Base-by-base conservation (phyloP, 2,888 invertebrate genomes). In the Chymomyza procnemis region DNA sequence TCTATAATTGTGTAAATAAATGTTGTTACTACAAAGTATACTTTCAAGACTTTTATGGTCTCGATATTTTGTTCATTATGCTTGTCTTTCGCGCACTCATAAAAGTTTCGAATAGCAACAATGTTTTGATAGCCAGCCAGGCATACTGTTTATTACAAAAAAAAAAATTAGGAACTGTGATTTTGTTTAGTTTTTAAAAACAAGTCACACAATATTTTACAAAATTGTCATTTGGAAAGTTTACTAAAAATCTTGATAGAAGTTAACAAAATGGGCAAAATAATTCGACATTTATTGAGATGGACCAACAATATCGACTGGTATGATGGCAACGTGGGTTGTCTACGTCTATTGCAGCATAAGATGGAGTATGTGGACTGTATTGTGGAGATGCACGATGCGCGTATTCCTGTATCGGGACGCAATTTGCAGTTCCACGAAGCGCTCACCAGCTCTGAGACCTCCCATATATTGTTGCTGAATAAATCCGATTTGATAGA, bases 311-410 rank as follows among this genome's bases (percentile, higher is more conserved):
- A 93, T 4, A 91, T 97, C 3, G 93, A 93, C 64, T 97, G 97
- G 97, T 97, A 96, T 91, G 97, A 97, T 1, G 97, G 97, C 1
- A 94, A 93, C 69, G 95, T 94, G 90, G 97, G 97, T 3, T 12
- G 12, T 12, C 88, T 97, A 48, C 95, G 94, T 76, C 95, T 96
- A 91, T 97, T 98, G 95, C 96, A 97, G 88, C 93, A 95, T 16
- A 95, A 94, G 84, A 90, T 98, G 60, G 95, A 94, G 78, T 92
- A 93, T n/a, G 94, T 97, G 0, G 98, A 98, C 89, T 97, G 97
- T 87, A 92, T 98, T 16, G 93, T 98, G 26, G 98, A 98, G 92
- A 96, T 98, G 0, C 98, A 98, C 88, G 98, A 98, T 91, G 95
- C 97, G 0, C 92, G 98, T 79, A 94, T 97, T 78, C 98, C 98